Conservation (phyloP, 2,888 invertebrate genomes). For the Junonia oenone region DNA sequence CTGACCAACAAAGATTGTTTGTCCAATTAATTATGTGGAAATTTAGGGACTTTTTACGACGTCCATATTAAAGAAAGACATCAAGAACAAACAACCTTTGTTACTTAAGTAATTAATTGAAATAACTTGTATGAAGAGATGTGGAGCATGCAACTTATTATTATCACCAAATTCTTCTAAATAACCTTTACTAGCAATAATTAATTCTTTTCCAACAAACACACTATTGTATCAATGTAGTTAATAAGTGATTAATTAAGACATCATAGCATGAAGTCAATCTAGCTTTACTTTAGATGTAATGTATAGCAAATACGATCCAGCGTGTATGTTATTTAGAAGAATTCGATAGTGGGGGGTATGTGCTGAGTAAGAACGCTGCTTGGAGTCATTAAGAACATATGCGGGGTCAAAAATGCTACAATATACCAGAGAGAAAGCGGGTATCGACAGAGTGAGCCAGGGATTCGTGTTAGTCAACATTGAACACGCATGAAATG, state of each 20-base stretch:
- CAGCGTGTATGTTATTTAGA: conserved; percentile 33
- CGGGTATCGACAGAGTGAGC: conserved; percentile 28
- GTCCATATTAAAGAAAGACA: conserved; percentile 8
- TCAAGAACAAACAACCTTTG: conserved; percentile 32
- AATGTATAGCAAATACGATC: too few relatives aligned
- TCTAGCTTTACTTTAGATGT: background rate
- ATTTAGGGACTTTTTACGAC: conserved; percentile 12
- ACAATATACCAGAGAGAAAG: conserved; percentile 67
- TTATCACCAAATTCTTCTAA: conserved; percentile 30
- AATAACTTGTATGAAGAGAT: conserved; percentile 50
- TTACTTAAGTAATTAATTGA: conserved; percentile 31
- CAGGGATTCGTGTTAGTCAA: conserved; percentile 62
- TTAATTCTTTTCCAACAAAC: background rate
- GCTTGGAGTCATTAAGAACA: conserved; percentile 55
- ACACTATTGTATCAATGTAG: background rate
- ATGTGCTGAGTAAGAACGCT: conserved; percentile 64
- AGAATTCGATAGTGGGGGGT: conserved; percentile 39
- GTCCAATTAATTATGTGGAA: conserved; percentile 11
- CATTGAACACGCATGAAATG: conserved; percentile 66
- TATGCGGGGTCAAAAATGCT: conserved; percentile 68
- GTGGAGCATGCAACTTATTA: conserved; percentile 65
- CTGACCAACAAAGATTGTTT: conserved; percentile 33
- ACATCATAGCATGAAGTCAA: too few relatives aligned
- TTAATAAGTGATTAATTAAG: too few relatives aligned
- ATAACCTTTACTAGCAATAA: background rate